Conservation (phyloP, 2,113 vertebrate species). For the Todiramphus saurophagus region DNA sequence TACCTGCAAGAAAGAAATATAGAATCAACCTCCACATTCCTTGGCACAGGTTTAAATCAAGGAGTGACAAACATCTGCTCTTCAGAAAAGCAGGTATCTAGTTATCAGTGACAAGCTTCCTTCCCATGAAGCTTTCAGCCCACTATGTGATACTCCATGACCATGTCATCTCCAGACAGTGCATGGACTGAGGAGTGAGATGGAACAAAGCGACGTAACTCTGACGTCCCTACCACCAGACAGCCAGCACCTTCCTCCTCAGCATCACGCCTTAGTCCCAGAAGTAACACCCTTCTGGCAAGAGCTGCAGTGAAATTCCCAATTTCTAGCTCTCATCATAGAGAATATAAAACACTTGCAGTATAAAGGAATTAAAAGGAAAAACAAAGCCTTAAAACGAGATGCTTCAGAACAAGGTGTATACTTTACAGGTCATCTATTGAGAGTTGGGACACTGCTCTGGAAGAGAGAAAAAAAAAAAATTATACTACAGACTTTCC, state of each 20-base stretch:
- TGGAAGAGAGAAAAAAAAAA: neutral
- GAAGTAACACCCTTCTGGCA: neutral
- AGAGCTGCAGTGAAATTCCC: neutral
- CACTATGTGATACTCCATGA: neutral
- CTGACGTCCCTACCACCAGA: neutral
- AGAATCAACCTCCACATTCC: neutral
- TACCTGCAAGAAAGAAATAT: conserved; percentile 78
- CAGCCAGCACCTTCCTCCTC: neutral
- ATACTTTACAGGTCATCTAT: neutral
- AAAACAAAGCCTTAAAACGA: neutral
- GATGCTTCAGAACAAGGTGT: neutral
- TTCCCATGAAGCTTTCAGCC: neutral
- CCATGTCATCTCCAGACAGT: neutral
- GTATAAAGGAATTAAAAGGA: neutral
- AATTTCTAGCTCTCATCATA: neutral
- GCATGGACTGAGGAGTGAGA: neutral
- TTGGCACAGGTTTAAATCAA: neutral
- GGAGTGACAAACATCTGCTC: neutral
- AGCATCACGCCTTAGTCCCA: neutral
- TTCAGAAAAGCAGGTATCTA: neutral
- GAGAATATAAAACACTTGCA: neutral
- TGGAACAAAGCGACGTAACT: neutral
- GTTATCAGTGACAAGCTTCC: neutral
- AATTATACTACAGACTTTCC: neutral
- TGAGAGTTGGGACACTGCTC: neutral